Percentiles rank a stretch among this genome's conserved stretches.
phyloP scores from a whole-genome alignment of 2,113 vertebrate species.

The Eretmochelys imbricata region DNA sequence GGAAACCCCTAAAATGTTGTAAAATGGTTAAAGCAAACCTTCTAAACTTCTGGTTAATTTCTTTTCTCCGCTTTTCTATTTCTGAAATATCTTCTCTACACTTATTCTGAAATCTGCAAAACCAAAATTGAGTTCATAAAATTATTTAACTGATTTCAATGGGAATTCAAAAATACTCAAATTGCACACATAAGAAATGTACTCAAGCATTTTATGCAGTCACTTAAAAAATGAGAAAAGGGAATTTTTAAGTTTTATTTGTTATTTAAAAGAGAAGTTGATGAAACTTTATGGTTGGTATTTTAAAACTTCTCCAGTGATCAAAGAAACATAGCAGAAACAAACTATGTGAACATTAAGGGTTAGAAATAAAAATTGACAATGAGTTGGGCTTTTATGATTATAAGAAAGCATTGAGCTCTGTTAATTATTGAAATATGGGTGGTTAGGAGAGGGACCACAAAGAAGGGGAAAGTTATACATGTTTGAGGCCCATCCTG shows the following conservation, averaged over 20 bases:
- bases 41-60: slow-evolving; percentile 57
- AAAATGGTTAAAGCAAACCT: slow-evolving; percentile 58
- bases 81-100: slow-evolving; percentile 51
- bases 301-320: neutral
- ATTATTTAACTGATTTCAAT: neutral
- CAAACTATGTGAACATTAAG: neutral
- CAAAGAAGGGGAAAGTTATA: neutral
- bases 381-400: neutral
- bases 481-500: neutral
- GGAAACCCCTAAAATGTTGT: neutral
- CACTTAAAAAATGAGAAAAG: neutral
- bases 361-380: neutral
- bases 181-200: neutral
- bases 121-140: neutral
- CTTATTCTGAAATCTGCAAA: slow-evolving; percentile 57
- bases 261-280: neutral
- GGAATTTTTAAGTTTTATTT: neutral
- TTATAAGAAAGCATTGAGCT: neutral
- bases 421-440: neutral
- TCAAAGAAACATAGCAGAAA: neutral
- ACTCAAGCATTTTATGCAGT: neutral
- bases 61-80: slow-evolving; percentile 57
- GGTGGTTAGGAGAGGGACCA: neutral
- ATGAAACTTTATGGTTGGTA: accelerated
- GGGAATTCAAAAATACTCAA: neutral